These are phyloP conservation scores for Lasioglossum morio DNA, from an alignment of 2,888 invertebrate species.

Conservation along the genomic window DNA sequence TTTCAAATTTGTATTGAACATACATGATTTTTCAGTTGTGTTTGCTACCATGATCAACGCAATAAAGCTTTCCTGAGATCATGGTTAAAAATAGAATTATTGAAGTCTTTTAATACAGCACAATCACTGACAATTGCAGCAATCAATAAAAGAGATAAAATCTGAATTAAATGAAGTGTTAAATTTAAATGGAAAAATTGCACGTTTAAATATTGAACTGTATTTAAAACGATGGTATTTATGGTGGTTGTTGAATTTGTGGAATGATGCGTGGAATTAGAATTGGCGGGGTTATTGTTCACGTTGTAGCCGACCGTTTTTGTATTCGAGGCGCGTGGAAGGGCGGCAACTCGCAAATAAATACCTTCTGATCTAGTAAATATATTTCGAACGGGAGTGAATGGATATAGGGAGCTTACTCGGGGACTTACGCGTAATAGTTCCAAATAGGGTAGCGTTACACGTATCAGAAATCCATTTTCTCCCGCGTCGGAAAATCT, in stretches of 20 bases:
- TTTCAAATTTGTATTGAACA: no score
- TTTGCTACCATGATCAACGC: no score
- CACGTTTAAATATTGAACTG: background rate
- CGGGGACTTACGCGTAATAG: constrained; percentile 80
- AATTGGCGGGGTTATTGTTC: background rate
- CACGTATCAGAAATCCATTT: constrained; percentile 83
- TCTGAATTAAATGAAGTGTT: no score
- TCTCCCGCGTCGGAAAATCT: constrained; percentile 78
- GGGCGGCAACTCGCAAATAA: constrained; percentile 65
- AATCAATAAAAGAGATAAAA: no score
- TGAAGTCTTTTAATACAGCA: no score
- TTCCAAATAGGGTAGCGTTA: constrained; percentile 83
- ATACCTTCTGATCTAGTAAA: constrained; percentile 75
- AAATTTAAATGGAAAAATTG: background rate
- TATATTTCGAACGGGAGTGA: constrained; percentile 73
- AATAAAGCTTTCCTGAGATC: no score
- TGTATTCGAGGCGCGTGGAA: constrained; percentile 38
- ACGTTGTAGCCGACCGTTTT: constrained; percentile 35
- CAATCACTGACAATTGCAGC: no score
- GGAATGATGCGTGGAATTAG: background rate
- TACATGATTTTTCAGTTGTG: no score
- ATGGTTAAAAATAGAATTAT: no score
- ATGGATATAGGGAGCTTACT: constrained; percentile 79
- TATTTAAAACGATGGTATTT: background rate
- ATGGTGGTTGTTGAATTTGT: background rate